Evolutionary conservation across 2,113 vertebrate genomes (phyloP).

Genomic region (Bucco capensis): DNA sequence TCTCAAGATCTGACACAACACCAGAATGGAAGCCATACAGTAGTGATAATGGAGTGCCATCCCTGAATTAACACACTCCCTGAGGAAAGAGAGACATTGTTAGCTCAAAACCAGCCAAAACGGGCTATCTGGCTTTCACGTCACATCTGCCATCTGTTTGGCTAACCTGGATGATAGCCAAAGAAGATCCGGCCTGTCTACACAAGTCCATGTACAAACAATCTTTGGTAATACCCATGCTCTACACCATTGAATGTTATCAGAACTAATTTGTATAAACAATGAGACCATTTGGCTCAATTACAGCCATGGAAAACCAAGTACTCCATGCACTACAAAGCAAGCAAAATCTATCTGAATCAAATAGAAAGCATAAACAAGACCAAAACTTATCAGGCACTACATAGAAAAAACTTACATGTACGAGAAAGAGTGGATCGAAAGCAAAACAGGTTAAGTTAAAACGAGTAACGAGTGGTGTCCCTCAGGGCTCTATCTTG

Average conservation of each 20-base stretch:
- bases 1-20: background rate
- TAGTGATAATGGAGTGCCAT: background rate
- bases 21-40: accelerated
- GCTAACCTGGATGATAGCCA: background rate
- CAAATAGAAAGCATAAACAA: background rate
- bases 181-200: background rate
- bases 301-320: background rate
- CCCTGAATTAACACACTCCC: background rate
- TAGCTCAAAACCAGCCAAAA: background rate
- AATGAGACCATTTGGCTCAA: too few relatives aligned
- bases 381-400: background rate
- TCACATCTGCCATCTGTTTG: background rate
- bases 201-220: background rate
- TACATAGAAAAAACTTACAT: background rate
- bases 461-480: too few relatives aligned
- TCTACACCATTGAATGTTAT: background rate
- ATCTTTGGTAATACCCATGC: background rate
- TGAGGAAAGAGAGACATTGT: background rate
- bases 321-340: background rate
- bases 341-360: background rate
- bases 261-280: background rate
- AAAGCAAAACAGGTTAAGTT: background rate
- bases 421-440: background rate
- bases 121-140: background rate
- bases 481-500: too few relatives aligned